These are phyloP conservation scores for Drosophila bifasciata DNA, from an alignment of 1,140 invertebrate species.

Conservation along the genomic window DNA sequence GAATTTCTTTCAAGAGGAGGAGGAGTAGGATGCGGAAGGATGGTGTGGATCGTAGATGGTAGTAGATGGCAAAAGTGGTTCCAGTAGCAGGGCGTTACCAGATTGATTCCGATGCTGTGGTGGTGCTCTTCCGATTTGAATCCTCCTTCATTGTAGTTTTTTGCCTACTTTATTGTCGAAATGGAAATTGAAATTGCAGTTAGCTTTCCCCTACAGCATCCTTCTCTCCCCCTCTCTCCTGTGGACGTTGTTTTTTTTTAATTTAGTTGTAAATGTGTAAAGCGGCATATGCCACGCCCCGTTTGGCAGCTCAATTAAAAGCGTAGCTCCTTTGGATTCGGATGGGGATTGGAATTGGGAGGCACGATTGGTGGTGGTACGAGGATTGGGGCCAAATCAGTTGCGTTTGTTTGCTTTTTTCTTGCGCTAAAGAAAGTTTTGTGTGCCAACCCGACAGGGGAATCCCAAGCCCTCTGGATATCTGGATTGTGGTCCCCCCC, in stretches of 20 bases:
- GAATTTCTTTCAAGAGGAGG: conserved; percentile 62
- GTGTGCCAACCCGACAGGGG: not conserved
- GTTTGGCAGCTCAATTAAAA: conserved; percentile 82
- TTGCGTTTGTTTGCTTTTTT: conserved; percentile 49
- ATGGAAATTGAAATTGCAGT: conserved; percentile 82
- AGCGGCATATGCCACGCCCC: conserved; percentile 77
- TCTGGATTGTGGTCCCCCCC: too few species aligned
- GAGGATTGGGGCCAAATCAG: conserved; percentile 5
- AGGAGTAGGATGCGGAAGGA: not conserved
- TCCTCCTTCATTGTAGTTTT: conserved; percentile 58
- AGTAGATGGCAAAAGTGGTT: not conserved
- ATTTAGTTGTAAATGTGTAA: conserved; percentile 83
- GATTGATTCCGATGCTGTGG: conserved; percentile 36
- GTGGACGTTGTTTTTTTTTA: conserved; percentile 42
- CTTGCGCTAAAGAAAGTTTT: conserved; percentile 4
- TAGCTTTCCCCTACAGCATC: conserved; percentile 58
- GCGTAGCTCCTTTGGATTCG: conserved; percentile 55
- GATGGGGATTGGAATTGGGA: conserved; percentile 29
- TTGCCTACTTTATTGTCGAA: conserved; percentile 78
- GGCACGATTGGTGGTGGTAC: conserved; percentile 32
- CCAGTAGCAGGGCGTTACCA: conserved; percentile 39
- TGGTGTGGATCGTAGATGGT: too few species aligned
- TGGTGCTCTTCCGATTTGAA: conserved; percentile 22
- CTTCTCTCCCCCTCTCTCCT: not conserved
- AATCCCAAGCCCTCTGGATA: conserved; percentile 10